phyloP scores from a whole-genome alignment of 2,888 invertebrate genomes.

The Orgyia antiqua region DNA sequence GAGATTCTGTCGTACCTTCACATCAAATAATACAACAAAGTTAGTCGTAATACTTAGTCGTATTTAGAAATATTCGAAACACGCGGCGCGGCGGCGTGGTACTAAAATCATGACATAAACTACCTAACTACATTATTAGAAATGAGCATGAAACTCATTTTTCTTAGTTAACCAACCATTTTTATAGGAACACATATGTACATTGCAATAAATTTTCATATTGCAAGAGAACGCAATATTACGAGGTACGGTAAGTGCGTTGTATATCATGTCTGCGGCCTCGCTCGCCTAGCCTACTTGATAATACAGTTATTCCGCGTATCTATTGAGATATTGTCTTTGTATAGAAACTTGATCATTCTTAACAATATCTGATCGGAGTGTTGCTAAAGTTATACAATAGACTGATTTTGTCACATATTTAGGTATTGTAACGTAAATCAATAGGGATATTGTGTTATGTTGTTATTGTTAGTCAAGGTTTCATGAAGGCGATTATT shows the following conservation, averaged over 20 bases:
- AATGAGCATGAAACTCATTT: constrained; percentile 35
- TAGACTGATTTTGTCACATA: too few relatives aligned
- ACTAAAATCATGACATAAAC: not conserved
- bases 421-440: too few relatives aligned
- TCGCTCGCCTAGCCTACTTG: constrained; percentile 49
- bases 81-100: not conserved
- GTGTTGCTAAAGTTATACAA: not conserved
- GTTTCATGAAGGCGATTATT: too few relatives aligned
- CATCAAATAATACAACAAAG: constrained; percentile 7
- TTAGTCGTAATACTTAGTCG: constrained; percentile 10
- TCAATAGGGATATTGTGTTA: too few relatives aligned
- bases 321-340: constrained; percentile 44
- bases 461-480: too few relatives aligned
- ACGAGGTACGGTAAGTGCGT: constrained; percentile 64
- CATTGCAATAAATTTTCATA: constrained; percentile 74
- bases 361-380: constrained; percentile 6
- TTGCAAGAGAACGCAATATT: constrained; percentile 72
- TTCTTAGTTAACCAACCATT: constrained; percentile 54
- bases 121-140: constrained; percentile 26
- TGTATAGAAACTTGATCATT: constrained; percentile 26
- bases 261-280: constrained; percentile 67
- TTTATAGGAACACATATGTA: constrained; percentile 42
- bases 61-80: constrained; percentile 14
- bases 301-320: constrained; percentile 53
- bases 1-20: constrained; percentile 4